phyloP scores from a whole-genome alignment of 35 echinoderm and acorn worm genomes.

The Eucidaris tribuloides region DNA sequence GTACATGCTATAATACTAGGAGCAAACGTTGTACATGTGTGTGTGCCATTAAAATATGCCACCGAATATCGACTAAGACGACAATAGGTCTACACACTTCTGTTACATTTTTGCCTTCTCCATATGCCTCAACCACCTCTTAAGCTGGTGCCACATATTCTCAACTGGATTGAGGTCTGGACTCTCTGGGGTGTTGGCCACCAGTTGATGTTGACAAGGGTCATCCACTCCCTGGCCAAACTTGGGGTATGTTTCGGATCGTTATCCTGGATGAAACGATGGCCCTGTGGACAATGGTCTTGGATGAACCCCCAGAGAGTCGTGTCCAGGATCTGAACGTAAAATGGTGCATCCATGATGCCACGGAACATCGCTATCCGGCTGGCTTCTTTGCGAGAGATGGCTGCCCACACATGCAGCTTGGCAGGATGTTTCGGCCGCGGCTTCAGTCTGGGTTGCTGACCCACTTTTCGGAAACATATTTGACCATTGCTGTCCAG shows the following conservation, averaged over 20 bases:
- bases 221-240: neutral
- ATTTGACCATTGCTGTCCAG: no score
- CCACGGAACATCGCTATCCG: constrained; percentile 36
- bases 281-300: neutral
- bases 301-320: constrained; percentile 22
- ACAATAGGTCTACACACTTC: no score
- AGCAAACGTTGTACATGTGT: no score
- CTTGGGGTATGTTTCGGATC: constrained; percentile 31
- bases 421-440: constrained; percentile 39
- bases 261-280: constrained; percentile 38
- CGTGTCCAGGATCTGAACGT: constrained; percentile 1
- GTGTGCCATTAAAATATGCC: no score
- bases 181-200: constrained; percentile 41
- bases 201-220: constrained; percentile 34
- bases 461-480: no score
- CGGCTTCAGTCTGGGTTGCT: no score
- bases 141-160: no score
- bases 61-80: no score
- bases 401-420: constrained; percentile 60
- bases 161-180: constrained; percentile 61
- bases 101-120: no score
- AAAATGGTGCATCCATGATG: constrained; percentile 52
- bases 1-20: no score
- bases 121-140: no score
- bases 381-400: constrained; percentile 25